These are phyloP conservation scores for Furcula furcula DNA, from an alignment of 2,888 invertebrate genomes.

Conservation along the genomic window DNA sequence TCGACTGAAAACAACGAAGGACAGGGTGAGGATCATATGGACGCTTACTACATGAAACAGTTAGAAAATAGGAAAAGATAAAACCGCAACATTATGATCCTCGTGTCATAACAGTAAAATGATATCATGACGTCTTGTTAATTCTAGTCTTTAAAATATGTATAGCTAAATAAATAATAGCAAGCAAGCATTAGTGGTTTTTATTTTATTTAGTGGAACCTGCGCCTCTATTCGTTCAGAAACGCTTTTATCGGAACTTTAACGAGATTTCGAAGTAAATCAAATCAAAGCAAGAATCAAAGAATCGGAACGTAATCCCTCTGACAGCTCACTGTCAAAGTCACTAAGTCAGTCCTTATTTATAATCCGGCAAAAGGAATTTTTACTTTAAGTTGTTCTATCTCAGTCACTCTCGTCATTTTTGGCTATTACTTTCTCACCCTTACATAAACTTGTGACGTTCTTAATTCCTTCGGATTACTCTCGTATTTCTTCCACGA, in stretches of 20 bases:
- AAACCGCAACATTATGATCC: too few relatives aligned
- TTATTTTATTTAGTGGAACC: too few relatives aligned
- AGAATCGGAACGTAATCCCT: constrained; percentile 12
- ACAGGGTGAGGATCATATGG: constrained; percentile 48
- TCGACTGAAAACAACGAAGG: constrained; percentile 43
- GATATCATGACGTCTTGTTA: too few relatives aligned
- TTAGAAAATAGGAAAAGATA: constrained; percentile 47
- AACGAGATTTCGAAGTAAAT: too few relatives aligned
- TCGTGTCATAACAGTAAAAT: too few relatives aligned
- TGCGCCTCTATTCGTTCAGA: too few relatives aligned
- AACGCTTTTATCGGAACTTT: too few relatives aligned
- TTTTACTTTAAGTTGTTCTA: not conserved
- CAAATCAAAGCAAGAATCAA: too few relatives aligned
- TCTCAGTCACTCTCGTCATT: constrained; percentile 1
- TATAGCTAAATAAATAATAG: too few relatives aligned
- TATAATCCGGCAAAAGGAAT: constrained; percentile 5
- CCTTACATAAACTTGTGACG: constrained; percentile 2
- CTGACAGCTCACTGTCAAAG: constrained; percentile 15
- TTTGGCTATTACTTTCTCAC: constrained; percentile 12
- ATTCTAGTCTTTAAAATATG: constrained; percentile 16
- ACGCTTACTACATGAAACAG: constrained; percentile 44
- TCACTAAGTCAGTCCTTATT: too few relatives aligned
- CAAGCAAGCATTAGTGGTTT: constrained; percentile 15
- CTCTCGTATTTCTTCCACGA: constrained; percentile 49
- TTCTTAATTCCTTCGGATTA: constrained; percentile 14